Evolutionary conservation across 2,113 vertebrate genomes (phyloP).

Genomic region (Numenius arquata): DNA sequence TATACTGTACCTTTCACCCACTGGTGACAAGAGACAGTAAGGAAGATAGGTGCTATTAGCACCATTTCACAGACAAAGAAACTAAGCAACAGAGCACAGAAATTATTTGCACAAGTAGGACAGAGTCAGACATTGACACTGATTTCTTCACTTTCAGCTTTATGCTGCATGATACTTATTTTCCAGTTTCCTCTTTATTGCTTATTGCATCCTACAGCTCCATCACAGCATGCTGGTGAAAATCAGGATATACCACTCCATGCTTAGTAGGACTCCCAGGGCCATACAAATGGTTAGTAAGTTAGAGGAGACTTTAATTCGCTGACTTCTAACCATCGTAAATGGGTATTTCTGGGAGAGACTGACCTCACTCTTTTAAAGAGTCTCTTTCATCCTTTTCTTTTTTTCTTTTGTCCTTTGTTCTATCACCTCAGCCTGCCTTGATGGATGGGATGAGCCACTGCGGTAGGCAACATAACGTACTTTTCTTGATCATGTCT

Average conservation of each 20-base stretch:
- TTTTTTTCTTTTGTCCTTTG: not conserved
- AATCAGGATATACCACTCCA: not conserved
- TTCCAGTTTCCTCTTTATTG: not conserved
- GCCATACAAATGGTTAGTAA: not conserved
- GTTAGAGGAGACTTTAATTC: not conserved
- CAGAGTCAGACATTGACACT: not conserved
- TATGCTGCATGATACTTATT: not conserved
- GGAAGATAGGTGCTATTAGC: not conserved
- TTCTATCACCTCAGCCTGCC: not conserved
- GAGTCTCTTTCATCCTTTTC: not conserved
- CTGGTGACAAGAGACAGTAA: not conserved
- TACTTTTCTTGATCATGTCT: accelerated
- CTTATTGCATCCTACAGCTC: not conserved
- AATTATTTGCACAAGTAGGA: not conserved
- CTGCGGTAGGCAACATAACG: not conserved
- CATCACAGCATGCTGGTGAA: not conserved
- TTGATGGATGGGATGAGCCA: not conserved
- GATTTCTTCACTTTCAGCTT: not conserved
- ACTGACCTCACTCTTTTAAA: not conserved
- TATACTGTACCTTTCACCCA: not conserved
- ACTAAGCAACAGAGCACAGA: not conserved
- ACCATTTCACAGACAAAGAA: not conserved
- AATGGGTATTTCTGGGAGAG: not conserved
- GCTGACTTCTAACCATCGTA: not conserved
- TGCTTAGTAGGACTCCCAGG: not conserved